phyloP scores from a whole-genome alignment of 2,113 vertebrate genomes.

The Panthera leo region DNA sequence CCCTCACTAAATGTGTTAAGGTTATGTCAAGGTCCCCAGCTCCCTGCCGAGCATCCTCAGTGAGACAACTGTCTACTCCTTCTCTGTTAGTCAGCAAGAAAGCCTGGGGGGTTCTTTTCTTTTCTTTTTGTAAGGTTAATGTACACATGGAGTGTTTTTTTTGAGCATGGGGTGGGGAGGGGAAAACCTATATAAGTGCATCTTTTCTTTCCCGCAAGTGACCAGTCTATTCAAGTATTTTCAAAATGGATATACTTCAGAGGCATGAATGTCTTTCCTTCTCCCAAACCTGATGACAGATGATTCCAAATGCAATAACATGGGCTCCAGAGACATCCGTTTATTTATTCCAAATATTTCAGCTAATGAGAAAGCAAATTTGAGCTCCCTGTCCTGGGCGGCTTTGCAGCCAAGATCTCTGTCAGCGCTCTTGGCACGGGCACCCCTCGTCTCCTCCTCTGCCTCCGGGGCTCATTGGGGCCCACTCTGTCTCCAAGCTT shows the following conservation, averaged over 20 bases:
- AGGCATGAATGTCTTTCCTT: not conserved
- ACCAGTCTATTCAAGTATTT: conserved; percentile 48
- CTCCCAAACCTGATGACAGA: conserved; percentile 6
- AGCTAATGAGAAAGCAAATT: conserved; percentile 50
- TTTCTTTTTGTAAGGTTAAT: conserved; percentile 2
- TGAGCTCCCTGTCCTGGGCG: conserved; percentile 21
- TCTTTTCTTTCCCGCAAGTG: not conserved
- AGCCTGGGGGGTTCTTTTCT: not conserved
- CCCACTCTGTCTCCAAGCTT: not conserved
- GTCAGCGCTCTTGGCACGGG: not conserved
- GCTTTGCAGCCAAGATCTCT: not conserved
- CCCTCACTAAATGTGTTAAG: not conserved
- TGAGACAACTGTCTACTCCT: not conserved
- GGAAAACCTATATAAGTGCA: not conserved
- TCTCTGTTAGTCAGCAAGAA: conserved; percentile 57
- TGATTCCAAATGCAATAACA: conserved; percentile 53
- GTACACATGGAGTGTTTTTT: conserved; percentile 52
- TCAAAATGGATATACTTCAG: not conserved
- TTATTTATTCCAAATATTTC: conserved; percentile 67
- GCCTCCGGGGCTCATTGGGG: not conserved
- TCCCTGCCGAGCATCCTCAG: not conserved
- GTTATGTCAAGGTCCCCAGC: not conserved
- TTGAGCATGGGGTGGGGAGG: not conserved
- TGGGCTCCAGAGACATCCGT: conserved; percentile 26
- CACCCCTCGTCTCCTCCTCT: not conserved